Evolutionary conservation across 2,113 vertebrate genomes (phyloP), one percentile per base, ranked within the genome.

Genomic region (Silurus meridionalis): DNA sequence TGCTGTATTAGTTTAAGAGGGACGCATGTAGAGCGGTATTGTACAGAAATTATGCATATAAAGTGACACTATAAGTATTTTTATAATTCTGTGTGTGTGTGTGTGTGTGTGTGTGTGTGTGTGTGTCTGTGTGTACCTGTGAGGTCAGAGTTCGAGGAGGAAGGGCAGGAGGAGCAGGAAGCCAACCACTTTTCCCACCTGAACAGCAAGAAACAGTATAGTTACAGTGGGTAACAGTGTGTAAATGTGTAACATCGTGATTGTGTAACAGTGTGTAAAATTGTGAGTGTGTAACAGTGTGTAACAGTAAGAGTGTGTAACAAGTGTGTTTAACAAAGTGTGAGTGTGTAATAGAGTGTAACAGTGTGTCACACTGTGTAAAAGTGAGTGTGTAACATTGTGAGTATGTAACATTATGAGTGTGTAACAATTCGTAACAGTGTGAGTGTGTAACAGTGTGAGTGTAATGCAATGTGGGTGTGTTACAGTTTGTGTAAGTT

Each of bases 161-260:
- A 46, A 99, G 95, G 0, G 97, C 97, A 0, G 97, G 97, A 86
- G 96, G 96, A 83, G 94, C 95, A 1, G 95, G 96, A 88, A 97
- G 90, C 95, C 96, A 96, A 87, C 94, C 96, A 81, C 95, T 84
- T 93, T 95, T 94, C 75, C 89, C 80, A 88, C 95, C 97, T 94
- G 90, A 91, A 91, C 90, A 87, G 64, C 77, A 88, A 83, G 86
- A 91, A 77, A 21, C 6, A 37, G 37, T 37, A 3, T 37, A 37
- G 61, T 64, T 23, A 9, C 21, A 9, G 61, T 64, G 61, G 23
- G 21, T 64, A 23, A 23, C 61, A n/a, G 61, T 64, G 61, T 64
- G 61, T 64, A n/a, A n/a, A 23, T 64, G 61, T 64, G 61, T 64
- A n/a, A 23, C 61, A 23, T 8, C 8, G 6, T 63, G 21, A 23